phyloP scores from a whole-genome alignment of 1,140 invertebrate species.

The Venustaconcha ellipsiformis region DNA sequence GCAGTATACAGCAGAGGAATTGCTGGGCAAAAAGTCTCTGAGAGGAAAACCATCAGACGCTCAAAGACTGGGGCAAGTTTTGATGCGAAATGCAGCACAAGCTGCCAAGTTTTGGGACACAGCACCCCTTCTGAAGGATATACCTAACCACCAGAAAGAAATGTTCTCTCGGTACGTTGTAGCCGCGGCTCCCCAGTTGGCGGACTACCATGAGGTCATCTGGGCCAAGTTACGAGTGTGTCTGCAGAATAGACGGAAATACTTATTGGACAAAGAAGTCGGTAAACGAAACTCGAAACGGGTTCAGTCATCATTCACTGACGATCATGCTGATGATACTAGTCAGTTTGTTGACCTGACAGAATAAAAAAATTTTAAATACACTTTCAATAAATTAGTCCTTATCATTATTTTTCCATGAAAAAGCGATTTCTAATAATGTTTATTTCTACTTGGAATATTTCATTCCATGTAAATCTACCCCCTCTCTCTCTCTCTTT shows the following conservation, averaged over 20 bases:
- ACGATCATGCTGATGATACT: too few relatives aligned
- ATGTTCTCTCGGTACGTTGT: slow-evolving; percentile 2
- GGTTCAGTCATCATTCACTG: neutral
- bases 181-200: slow-evolving; percentile 5
- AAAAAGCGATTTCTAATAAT: too few relatives aligned
- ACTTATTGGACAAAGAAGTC: slow-evolving; percentile 6
- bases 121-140: slow-evolving; percentile 4
- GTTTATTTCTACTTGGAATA: too few relatives aligned
- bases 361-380: too few relatives aligned
- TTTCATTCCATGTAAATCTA: too few relatives aligned
- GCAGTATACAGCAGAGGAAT: slow-evolving; percentile 3
- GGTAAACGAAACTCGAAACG: slow-evolving; percentile 2
- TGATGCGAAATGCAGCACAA: slow-evolving; percentile 1
- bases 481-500: too few relatives aligned
- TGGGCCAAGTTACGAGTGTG: slow-evolving; percentile 5
- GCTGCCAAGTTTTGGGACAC: slow-evolving; percentile 9
- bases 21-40: slow-evolving; percentile 1
- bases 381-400: too few relatives aligned
- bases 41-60: slow-evolving; percentile 6
- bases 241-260: slow-evolving; percentile 12
- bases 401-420: too few relatives aligned
- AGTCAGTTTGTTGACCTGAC: too few relatives aligned
- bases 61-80: slow-evolving; percentile 3
- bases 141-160: slow-evolving; percentile 5
- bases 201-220: slow-evolving; percentile 1